Conservation (phyloP, 2,113 vertebrate genomes). For the Andinoacara biseriatus region DNA sequence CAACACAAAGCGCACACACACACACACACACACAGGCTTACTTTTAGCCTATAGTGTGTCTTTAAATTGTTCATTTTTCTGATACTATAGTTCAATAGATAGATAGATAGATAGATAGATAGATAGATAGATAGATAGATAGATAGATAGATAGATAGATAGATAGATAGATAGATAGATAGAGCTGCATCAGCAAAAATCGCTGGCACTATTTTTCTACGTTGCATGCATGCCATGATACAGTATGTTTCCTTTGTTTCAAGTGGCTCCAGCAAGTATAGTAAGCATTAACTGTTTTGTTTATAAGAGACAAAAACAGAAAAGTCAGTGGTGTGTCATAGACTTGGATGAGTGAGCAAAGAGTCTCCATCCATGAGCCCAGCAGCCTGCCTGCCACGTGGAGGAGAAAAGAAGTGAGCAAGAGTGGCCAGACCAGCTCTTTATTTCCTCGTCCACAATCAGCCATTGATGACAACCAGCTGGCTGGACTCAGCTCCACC, state of each 20-base stretch:
- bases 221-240: neutral
- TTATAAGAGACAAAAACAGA: neutral
- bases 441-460: neutral
- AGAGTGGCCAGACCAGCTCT: neutral
- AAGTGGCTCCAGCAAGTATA: neutral
- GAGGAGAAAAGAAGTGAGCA: neutral
- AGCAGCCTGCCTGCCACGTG: neutral
- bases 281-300: neutral
- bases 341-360: neutral
- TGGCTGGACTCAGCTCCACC: neutral
- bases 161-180: no score
- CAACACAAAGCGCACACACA: no score
- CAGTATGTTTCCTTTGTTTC: neutral
- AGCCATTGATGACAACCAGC: neutral
- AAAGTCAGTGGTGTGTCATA: neutral
- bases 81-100: no score
- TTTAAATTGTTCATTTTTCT: no score
- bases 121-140: no score
- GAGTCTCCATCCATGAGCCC: neutral
- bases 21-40: no score
- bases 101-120: no score
- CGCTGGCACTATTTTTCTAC: no score
- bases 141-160: no score
- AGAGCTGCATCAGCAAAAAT: no score
- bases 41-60: no score